Evolutionary conservation across 2,888 invertebrate genomes (phyloP).

Genomic region (Salpingus planirostris): DNA sequence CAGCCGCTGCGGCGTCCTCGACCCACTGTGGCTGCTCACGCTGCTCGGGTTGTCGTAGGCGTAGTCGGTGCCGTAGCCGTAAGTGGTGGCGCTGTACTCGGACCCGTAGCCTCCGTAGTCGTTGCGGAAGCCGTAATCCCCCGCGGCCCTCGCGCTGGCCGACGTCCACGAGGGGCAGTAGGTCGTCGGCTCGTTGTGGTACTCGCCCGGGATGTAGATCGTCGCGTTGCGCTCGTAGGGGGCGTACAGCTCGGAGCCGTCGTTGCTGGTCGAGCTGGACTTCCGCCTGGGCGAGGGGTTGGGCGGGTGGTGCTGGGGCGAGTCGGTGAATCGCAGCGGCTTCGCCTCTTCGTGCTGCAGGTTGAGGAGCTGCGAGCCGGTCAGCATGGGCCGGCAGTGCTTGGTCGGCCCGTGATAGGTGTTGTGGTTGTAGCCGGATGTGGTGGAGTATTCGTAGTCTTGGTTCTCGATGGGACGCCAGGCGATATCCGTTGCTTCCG

Average conservation of each 20-base stretch:
- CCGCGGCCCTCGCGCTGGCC: conserved; percentile 27
- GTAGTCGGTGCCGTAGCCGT: conserved; percentile 42
- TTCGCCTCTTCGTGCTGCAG: conserved; percentile 51
- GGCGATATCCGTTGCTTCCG: conserved; percentile 36
- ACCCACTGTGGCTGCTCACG: conserved; percentile 40
- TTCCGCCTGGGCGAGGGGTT: conserved; percentile 60
- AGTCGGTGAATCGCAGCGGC: conserved; percentile 65
- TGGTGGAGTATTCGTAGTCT: conserved; percentile 51
- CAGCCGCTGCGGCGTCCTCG: conserved; percentile 40
- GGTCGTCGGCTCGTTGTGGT: conserved; percentile 30
- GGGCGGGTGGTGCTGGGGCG: conserved; percentile 57
- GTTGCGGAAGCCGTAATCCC: conserved; percentile 27
- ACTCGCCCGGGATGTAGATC: conserved; percentile 42
- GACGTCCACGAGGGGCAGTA: conserved; percentile 31
- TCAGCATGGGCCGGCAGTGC: conserved; percentile 59
- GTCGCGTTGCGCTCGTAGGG: conserved; percentile 43
- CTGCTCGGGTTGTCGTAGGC: conserved; percentile 52
- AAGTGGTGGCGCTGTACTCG: conserved; percentile 38
- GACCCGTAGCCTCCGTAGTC: conserved; percentile 36
- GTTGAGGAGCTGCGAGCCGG: conserved; percentile 44
- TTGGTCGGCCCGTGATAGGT: conserved; percentile 84
- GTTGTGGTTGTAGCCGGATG: conserved; percentile 63
- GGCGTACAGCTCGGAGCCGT: conserved; percentile 52
- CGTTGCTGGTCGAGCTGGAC: conserved; percentile 61
- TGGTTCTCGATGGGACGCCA: conserved; percentile 36